Base-by-base conservation (phyloP, 2,113 vertebrate species). In the Ictalurus punctatus region DNA sequence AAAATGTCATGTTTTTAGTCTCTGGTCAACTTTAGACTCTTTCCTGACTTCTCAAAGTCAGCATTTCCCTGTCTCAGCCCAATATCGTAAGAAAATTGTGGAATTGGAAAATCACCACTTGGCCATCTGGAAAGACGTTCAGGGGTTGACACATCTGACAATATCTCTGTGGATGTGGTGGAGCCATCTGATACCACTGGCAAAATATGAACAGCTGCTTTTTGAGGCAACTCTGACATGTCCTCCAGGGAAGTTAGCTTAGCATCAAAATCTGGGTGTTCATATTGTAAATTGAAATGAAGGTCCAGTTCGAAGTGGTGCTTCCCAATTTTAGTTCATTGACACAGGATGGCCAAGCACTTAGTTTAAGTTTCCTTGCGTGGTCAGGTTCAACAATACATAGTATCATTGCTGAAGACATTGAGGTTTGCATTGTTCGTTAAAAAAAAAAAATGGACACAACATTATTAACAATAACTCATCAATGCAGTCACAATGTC, bases 61-160 rank as follows among this genome's bases (percentile, higher is more conserved):
- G 52, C 37, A 90, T 92, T 92, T 44, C 91, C 91, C n/a, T 92
- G 73, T 93, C 13, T 91, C 30, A 92, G 88, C n/a, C 93, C 90
- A 61, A 93, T 56, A 12, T 92, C 84, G 85, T 87, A 92, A 58
- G 78, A 23, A 91, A 92, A 91, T 27, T 71, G 65, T 86, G 27
- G 90, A 87, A 91, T 1, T 86, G 54, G 59, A 92, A 92, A 91
- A 84, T 86, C 6, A 86, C 86, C 89, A 78, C 52, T 23, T 71
- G 91, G 87, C 91, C 90, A 93, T 30, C 65, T 90, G 27, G 40
- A 85, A 7, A 86, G 40, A 88, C 73, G 82, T 54, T 92, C 91
- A 89, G 88, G 87, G 13, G 61, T 78, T 87, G 89, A 93, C 48
- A 89, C 86, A 86, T 89, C 74, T 90, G 90, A 91, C 16, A 90